Evolutionary conservation across 2,113 vertebrate genomes (phyloP), one percentile per base, ranked within the genome.

Genomic region (Phainopepla nitens): DNA sequence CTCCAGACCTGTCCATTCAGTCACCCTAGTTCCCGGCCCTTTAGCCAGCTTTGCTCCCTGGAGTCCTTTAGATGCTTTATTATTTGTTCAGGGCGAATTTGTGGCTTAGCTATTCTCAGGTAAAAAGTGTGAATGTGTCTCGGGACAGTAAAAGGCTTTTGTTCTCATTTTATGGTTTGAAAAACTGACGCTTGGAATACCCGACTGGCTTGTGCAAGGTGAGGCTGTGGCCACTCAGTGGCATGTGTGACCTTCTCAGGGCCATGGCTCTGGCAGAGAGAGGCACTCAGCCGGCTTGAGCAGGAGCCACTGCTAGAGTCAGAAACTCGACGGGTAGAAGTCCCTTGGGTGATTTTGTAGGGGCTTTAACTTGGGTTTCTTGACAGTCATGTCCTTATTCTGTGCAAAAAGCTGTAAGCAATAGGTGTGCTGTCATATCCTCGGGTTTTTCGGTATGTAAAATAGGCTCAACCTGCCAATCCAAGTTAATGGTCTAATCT

Each of bases 261-360:
- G 62, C 78, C 2, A 1, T 31, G 36, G 20, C 20, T 69, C 36
- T 0, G 0, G 53, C 42, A 66, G 39, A 27, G 75, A 29, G 72
- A 47, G 36, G 15, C 7, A 50, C 47, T 45, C 23, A 15, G 36
- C 0, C 0, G 3, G 33, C 41, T 51, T 31, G 36, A 53, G 65
- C 66, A 75, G 64, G 25, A 87, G 6, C 6, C 35, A 2, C 36
- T 14, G 51, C 31, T 3, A 0, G 33, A 85, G 54, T 7, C 3
- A 4, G 41, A 61, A 80, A 54, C 36, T 65, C 24, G 17, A 0
- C 0, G 45, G 41, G 35, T 1, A 70, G 60, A 41, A 6, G 19
- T 27, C 15, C 27, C 3, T 3, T 10, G 15, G 17, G 72, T 61
- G 54, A 29, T 54, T 87, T 81, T 54, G 33, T 15, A 56, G 15